A percentile compares a stretch with the other conserved stretches of the same genome.
These are phyloP conservation scores for Heterocephalus glaber DNA, from an alignment of 2,113 vertebrate genomes.

Conservation along the genomic window DNA sequence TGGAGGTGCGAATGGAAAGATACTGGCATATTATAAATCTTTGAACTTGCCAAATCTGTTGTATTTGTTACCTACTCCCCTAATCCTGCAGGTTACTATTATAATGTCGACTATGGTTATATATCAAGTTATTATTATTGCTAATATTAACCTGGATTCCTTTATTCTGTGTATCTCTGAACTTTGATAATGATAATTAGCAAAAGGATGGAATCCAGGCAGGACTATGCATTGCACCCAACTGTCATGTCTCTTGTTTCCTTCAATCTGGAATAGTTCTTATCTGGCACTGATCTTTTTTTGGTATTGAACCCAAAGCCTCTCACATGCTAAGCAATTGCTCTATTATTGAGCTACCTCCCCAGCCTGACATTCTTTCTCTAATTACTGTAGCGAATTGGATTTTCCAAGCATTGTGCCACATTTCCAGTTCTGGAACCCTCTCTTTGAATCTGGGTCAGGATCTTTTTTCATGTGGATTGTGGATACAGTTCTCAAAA, in stretches of 20 bases:
- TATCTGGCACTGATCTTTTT: neutral
- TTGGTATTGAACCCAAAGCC: neutral
- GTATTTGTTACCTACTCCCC: neutral
- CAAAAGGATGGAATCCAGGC: neutral
- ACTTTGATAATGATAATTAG: neutral
- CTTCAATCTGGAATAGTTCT: neutral
- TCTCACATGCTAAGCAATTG: neutral
- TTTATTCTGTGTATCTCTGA: neutral
- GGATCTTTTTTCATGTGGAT: neutral
- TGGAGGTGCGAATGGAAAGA: neutral
- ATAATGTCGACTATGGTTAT: neutral
- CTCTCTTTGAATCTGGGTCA: neutral
- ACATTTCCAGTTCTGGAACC: slow-evolving; percentile 17
- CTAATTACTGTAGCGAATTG: neutral
- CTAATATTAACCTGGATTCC: neutral
- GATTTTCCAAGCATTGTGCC: neutral
- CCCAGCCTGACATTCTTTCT: neutral
- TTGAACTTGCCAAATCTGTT: neutral
- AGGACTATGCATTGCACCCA: neutral
- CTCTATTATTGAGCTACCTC: neutral
- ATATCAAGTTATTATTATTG: neutral
- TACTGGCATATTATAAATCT: neutral
- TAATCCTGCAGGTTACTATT: neutral
- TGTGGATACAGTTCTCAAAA: neutral
- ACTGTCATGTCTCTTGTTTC: neutral